phyloP scores from a whole-genome alignment of 2,797 vertebrate genomes.

The Sphaeramia orbicularis region DNA sequence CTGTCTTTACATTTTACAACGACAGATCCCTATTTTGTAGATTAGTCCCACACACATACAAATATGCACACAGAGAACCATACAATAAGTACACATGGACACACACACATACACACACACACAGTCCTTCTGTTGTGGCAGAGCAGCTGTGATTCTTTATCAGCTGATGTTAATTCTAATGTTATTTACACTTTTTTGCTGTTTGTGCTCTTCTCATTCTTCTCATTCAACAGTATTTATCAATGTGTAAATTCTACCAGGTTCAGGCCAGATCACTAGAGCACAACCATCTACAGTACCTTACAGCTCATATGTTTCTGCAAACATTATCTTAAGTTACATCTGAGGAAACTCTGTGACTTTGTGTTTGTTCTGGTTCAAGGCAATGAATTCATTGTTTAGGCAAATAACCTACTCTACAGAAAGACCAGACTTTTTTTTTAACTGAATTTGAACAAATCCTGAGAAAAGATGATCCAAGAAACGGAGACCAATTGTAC shows the following conservation, averaged over 20 bases:
- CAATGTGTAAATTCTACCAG: constrained; percentile 66
- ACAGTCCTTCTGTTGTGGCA: constrained; percentile 34
- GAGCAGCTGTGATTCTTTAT: constrained; percentile 57
- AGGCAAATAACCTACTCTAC: constrained; percentile 13
- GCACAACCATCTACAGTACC: constrained; percentile 20
- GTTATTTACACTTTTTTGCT: constrained; percentile 53
- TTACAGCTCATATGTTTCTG: constrained; percentile 54
- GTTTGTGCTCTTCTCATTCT: constrained; percentile 49
- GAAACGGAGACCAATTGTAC: constrained; percentile 5
- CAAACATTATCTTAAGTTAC: constrained; percentile 62
- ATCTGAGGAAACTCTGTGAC: constrained; percentile 49
- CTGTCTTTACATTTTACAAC: constrained; percentile 46
- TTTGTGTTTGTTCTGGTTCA: constrained; percentile 39
- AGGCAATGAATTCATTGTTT: constrained; percentile 33
- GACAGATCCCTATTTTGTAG: constrained; percentile 45
- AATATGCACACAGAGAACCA: constrained; percentile 18
- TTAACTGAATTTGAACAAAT: constrained; percentile 10
- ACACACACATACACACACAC: constrained; percentile 42
- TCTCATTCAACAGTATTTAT: constrained; percentile 68
- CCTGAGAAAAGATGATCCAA: constrained; percentile 23
- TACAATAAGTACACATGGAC: background rate
- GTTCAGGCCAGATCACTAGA: constrained; percentile 75
- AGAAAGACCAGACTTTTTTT: constrained; percentile 1
- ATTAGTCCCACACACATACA: constrained; percentile 38
- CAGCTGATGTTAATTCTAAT: constrained; percentile 49